Base-by-base conservation (phyloP, 2,113 vertebrate species). In the Aspiorhynchus laticeps region DNA sequence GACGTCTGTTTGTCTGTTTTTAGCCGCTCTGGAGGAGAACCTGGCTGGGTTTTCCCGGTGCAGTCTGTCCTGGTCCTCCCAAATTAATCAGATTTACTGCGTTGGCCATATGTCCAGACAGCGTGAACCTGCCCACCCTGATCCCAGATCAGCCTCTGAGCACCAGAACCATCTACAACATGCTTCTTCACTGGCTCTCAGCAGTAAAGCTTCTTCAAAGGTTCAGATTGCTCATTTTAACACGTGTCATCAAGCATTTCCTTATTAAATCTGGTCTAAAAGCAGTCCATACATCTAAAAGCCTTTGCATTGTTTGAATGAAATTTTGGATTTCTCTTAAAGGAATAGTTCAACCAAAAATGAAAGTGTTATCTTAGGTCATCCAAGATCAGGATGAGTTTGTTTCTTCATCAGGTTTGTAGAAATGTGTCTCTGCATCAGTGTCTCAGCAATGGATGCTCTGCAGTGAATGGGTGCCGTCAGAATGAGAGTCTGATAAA, bases 31-130 rank as follows among this genome's bases (percentile, higher is more conserved):
- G 91, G 91, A 90, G 87, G 88, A 91, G 90, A 87, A 90, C 90
- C 91, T 92, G 92, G 92, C 91, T 91, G 92, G 92, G 92, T 93
- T 93, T 93, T 93, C 92, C 92, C 88, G 91, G 87, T 92, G 93
- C 92, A 94, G 92, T 91, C 92, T 92, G 93, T 93, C 91, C 93
- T 91, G 91, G 89, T 91, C 56, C 87, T 92, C 92, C 92, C 91
- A 91, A 93, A 94, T 94, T 95, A 94, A 95, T 94, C 95, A 93
- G 93, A 94, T 95, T 95, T 95, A 90, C 91, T 51, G 89, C 92
- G 92, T 90, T 87, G 93, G 90, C 95, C 95, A 95, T 96, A 96
- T 96, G 95, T 93, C 91, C 71, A 76, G 93, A 87, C 94, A 95
- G 94, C 93, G 67, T 93, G 76, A 10, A 7, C 59, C 75, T 17